These are phyloP conservation scores for Ciona savignyi DNA, from an alignment of 23 tunicate species.

Conservation along the genomic window DNA sequence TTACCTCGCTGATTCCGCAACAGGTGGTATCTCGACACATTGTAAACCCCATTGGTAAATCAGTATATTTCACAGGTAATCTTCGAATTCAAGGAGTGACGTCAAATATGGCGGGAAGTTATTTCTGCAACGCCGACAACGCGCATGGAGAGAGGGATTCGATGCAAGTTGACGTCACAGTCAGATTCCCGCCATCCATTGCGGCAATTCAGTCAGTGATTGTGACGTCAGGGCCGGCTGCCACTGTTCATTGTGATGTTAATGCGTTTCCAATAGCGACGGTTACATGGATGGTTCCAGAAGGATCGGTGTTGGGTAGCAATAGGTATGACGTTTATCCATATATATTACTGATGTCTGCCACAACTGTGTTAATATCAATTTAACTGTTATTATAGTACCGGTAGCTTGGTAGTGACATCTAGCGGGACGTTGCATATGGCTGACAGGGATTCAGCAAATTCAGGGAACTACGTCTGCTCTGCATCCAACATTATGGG, in stretches of 20 bases:
- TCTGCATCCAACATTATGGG: conserved; percentile 56
- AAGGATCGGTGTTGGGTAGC: conserved; percentile 2
- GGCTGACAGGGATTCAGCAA: conserved; percentile 25
- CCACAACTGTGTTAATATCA: no score
- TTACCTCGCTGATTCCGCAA: conserved; percentile 21
- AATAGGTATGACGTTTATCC: conserved; percentile 37
- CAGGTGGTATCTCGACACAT: conserved; percentile 30
- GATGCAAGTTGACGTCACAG: conserved; percentile 32
- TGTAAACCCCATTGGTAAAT: not conserved
- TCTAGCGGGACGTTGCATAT: conserved; percentile 77
- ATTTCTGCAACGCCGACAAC: conserved; percentile 74
- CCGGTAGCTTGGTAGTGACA: conserved; percentile 77
- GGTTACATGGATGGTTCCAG: conserved; percentile 52
- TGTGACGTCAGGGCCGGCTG: conserved; percentile 16
- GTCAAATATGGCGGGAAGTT: conserved; percentile 54
- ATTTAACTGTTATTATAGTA: conserved; percentile 19
- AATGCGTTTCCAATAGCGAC: conserved; percentile 67
- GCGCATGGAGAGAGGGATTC: conserved; percentile 43
- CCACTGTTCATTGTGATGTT: conserved; percentile 49
- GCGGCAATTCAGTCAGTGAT: conserved; percentile 21
- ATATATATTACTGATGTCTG: no score
- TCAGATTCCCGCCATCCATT: conserved; percentile 59
- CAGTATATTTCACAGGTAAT: conserved; percentile 42
- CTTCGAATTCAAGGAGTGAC: conserved; percentile 57
- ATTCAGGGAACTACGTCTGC: conserved; percentile 64